Base-by-base conservation (phyloP, 2,797 vertebrate genomes). In the Alectoris magna region DNA sequence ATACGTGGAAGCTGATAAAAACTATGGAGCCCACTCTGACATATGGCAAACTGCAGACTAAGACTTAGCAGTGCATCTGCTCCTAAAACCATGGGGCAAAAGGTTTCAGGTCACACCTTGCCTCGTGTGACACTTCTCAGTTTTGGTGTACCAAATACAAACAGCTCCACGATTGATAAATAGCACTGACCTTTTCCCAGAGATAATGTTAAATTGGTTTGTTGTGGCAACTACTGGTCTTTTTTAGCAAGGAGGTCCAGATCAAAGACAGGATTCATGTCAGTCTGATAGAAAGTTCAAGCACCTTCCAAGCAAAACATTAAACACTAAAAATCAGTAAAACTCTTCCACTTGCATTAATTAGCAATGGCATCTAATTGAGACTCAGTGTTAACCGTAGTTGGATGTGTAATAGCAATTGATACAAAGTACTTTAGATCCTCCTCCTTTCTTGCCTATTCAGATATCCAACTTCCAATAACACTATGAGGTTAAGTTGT, bases 61-160 rank as follows among this genome's bases (percentile, higher is more conserved):
- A 76, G 46, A 48, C 44, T 11, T 43, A 63, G 36, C 38, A 51
- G 34, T 66, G n/a, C 18, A 58, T 55, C 49, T 70, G 0, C 46
- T 73, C 31, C 60, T 72, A 26, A 82, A 88, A 58, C 6, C 24
- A 23, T 26, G 13, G 3, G 26, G 46, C 7, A 91, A 59, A 88
- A 69, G 1, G 0, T 46, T 84, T 55, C 51, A 38, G 44, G 43
- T 9, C 18, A 9, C 41, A 24, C 11, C 27, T 88, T 4, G 1
- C 26, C 26, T 77, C 56, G 17, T 4, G 2, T 11, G 67, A 48
- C 26, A 10, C 24, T n/a, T 78, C 34, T 49, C 43, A 6, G 17
- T 58, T 85, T 91, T 43, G 14, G 18, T 46, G 29, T 11, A 21
- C 74, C 68, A 86, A 90, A 76, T 31, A 29, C 18, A 69, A 94